These are phyloP conservation scores for Candidula unifasciata DNA, from an alignment of 2,888 invertebrate genomes.

Conservation along the genomic window DNA sequence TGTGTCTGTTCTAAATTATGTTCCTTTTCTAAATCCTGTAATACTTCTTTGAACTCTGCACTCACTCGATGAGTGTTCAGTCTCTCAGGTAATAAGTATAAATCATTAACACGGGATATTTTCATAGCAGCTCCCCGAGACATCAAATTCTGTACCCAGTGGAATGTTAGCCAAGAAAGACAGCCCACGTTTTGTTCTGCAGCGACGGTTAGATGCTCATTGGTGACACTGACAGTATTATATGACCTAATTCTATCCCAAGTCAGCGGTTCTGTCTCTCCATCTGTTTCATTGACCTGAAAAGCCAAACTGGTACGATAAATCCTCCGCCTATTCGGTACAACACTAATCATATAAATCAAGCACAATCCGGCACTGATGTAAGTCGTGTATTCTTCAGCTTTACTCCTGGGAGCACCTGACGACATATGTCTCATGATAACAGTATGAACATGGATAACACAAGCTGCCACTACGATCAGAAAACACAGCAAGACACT, in stretches of 20 bases:
- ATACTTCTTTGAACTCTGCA: conserved; percentile 61
- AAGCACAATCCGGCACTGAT: conserved; percentile 80
- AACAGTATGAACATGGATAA: conserved; percentile 85
- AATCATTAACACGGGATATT: conserved; percentile 80
- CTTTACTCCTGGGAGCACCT: conserved; percentile 57
- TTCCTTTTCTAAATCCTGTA: conserved; percentile 33
- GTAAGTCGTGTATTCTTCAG: conserved; percentile 68
- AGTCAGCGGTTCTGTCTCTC: conserved; percentile 61
- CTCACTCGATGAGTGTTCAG: conserved; percentile 68
- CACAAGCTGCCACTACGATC: conserved; percentile 83
- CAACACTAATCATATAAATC: conserved; percentile 85
- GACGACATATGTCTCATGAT: conserved; percentile 72
- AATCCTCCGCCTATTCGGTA: conserved; percentile 80
- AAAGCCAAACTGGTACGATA: conserved; percentile 51
- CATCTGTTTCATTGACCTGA: conserved; percentile 56
- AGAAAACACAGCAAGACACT: conserved; percentile 85
- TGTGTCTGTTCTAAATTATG: not conserved
- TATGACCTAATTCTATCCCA: conserved; percentile 56
- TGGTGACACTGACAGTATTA: conserved; percentile 37
- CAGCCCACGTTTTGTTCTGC: conserved; percentile 85
- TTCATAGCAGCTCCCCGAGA: conserved; percentile 76
- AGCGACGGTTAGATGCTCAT: conserved; percentile 44
- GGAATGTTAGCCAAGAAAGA: conserved; percentile 87
- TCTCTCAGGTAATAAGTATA: conserved; percentile 71
- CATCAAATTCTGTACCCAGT: conserved; percentile 92